Evolutionary conservation across 2,797 vertebrate species (phyloP), one percentile per base, ranked within the genome.

Genomic region (Sebastes taczanowskii): DNA sequence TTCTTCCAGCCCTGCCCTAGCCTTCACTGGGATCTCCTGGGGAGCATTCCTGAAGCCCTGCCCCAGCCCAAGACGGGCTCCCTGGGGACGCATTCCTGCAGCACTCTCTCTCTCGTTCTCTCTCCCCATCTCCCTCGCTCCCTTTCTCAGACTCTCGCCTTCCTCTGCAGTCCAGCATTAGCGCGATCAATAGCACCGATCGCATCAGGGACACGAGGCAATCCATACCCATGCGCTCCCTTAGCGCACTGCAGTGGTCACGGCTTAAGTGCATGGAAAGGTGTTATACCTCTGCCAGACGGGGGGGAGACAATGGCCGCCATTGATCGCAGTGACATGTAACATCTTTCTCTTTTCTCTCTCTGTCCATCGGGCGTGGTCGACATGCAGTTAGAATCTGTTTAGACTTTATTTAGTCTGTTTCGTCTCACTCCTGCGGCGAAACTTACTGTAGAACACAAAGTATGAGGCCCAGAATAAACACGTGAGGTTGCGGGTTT

Each of bases 161-260:
- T 95, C 94, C 93, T 95, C 95, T 85, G 95, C 95, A 95, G 95
- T 95, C 95, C 94, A 95, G 95, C 96, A 96, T 96, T 96, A 96
- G 95, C 34, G 72, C 94, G 93, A 96, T 96, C 96, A 92, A 96
- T 96, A 96, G 93, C 92, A 91, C 95, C 95, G 94, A 96, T 96
- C 93, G 95, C 95, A 95, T 95, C 92, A 92, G 95, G 95, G 95
- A 96, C 95, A 92, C 90, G 78, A 94, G 93, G 94, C 95, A 95
- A 96, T 96, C 95, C 94, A 96, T 96, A 95, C 92, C 94, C 91
- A 89, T 93, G 92, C 80, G 90, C 92, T 95, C 95, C 95, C 95
- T 95, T 93, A 94, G 95, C 93, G 93, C 95, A 95, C 92, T 96
- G 95, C 96, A 95, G 95, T 94, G 94, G 95, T 95, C 94, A 92